Evolutionary conservation across 2,888 invertebrate species (phyloP).

Genomic region (Nesidiocoris tenuis): DNA sequence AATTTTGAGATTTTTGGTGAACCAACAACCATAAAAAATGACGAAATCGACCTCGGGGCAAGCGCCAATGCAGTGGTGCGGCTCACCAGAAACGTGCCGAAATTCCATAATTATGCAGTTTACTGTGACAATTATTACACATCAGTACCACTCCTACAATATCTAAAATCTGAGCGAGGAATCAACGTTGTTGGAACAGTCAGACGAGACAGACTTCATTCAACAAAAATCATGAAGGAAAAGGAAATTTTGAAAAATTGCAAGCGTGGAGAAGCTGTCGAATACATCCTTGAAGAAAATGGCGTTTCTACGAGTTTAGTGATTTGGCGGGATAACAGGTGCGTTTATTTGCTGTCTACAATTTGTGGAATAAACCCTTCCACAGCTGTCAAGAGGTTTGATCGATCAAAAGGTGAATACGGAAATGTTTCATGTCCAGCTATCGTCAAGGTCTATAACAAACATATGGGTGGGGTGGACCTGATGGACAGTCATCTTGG

Average conservation of each 20-base stretch:
- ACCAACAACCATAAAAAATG: constrained; percentile 34
- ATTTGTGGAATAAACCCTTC: constrained; percentile 50
- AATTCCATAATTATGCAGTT: constrained; percentile 52
- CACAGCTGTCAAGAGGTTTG: constrained; percentile 47
- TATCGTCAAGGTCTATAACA: constrained; percentile 15
- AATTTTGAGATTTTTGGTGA: constrained; percentile 52
- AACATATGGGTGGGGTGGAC: constrained; percentile 21
- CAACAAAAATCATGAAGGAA: too few species aligned
- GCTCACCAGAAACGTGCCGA: constrained; percentile 52
- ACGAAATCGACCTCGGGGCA: constrained; percentile 52
- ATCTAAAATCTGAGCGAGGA: constrained; percentile 51
- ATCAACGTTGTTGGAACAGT: constrained; percentile 52
- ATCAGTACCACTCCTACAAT: constrained; percentile 50
- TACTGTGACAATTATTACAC: constrained; percentile 54
- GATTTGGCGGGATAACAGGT: constrained; percentile 48
- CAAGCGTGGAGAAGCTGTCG: constrained; percentile 50
- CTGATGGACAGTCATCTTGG: constrained; percentile 27
- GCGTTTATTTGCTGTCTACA: constrained; percentile 51
- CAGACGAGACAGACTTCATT: constrained; percentile 52
- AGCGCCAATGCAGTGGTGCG: constrained; percentile 53
- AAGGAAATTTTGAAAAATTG: too few species aligned
- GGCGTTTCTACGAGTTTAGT: constrained; percentile 50
- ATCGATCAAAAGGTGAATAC: constrained; percentile 45
- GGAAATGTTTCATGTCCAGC: constrained; percentile 25
- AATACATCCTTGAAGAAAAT: constrained; percentile 50